Conservation (phyloP, 1,140 invertebrate genomes). For the Cryptotermes secundus region DNA sequence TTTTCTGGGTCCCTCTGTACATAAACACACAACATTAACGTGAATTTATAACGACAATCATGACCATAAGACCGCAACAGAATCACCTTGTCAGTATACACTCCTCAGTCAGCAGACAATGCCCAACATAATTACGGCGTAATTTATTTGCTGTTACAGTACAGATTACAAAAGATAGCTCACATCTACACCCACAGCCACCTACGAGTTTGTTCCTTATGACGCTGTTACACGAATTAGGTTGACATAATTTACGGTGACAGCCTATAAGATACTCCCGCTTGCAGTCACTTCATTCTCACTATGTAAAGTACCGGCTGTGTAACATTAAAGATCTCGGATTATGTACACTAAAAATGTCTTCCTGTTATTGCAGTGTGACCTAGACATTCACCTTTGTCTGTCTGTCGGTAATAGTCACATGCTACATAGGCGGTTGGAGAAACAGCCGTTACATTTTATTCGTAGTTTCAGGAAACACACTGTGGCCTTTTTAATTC, state of each 20-base stretch:
- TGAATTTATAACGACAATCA: too few species aligned
- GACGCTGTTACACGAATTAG: not conserved
- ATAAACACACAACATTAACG: too few species aligned
- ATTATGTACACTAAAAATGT: not conserved
- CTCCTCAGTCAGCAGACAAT: too few species aligned
- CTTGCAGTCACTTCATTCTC: not conserved
- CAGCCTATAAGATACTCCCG: not conserved
- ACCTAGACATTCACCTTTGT: not conserved
- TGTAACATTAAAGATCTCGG: not conserved
- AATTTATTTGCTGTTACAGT: too few species aligned
- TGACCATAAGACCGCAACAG: too few species aligned
- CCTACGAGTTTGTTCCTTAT: not conserved
- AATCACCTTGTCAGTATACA: too few species aligned
- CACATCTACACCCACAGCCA: too few species aligned
- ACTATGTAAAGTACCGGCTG: not conserved
- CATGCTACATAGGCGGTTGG: not conserved
- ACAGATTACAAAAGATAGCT: too few species aligned
- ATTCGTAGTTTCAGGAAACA: too few species aligned
- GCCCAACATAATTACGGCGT: too few species aligned
- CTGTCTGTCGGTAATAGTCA: not conserved
- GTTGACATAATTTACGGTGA: not conserved
- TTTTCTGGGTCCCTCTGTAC: too few species aligned
- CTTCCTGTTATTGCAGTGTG: not conserved
- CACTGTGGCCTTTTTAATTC: too few species aligned
- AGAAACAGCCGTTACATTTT: not conserved